Evolutionary conservation across 2,888 invertebrate genomes (phyloP).

Genomic region (Lathronympha strigana): DNA sequence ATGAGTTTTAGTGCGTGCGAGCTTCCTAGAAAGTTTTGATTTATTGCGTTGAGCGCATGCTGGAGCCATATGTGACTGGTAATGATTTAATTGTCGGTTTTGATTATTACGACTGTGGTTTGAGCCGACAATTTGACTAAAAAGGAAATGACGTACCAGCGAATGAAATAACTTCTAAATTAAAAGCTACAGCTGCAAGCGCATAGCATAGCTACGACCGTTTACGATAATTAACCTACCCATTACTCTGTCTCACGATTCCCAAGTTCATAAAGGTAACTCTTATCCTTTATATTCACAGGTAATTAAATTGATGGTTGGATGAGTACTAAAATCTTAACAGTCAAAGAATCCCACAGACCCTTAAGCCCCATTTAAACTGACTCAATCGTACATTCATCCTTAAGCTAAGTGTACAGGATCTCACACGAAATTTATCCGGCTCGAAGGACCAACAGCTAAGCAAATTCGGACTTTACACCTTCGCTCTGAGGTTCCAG

Average conservation of each 20-base stretch:
- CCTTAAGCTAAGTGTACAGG: conserved; percentile 31
- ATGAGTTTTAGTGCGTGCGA: conserved; percentile 59
- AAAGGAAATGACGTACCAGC: not conserved
- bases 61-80: conserved; percentile 53
- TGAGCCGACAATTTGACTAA: conserved; percentile 6
- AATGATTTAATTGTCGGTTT: conserved; percentile 36
- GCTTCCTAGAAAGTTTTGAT: conserved; percentile 63
- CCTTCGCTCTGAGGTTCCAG: not conserved
- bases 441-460: conserved; percentile 15
- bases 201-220: too few species aligned
- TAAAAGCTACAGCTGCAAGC: too few species aligned
- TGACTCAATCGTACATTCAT: conserved; percentile 16
- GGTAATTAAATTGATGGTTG: too few species aligned
- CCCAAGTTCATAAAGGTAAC: too few species aligned
- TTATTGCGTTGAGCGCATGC: conserved; percentile 53
- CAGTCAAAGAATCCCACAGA: not conserved
- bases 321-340: conserved; percentile 4
- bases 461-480: conserved; percentile 4
- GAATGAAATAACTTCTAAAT: too few species aligned
- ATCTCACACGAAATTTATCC: conserved; percentile 45
- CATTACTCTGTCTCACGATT: too few species aligned
- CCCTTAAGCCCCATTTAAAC: not conserved
- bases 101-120: conserved; percentile 24
- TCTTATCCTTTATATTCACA: too few species aligned
- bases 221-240: too few species aligned